Conservation (phyloP, 2,888 invertebrate species). For the Phorcus lineatus region DNA sequence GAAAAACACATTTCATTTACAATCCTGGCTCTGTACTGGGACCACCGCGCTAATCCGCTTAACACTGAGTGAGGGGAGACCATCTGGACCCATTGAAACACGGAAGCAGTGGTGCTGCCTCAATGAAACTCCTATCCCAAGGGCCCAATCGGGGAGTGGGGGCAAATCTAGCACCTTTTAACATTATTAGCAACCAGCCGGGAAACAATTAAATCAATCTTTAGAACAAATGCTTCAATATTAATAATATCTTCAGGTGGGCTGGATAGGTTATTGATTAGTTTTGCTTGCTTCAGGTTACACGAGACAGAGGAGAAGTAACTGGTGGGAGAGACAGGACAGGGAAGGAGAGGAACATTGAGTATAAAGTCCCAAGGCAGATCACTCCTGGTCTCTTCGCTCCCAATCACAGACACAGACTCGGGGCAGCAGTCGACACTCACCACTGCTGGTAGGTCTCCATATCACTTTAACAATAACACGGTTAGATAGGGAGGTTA, state of each 20-base stretch:
- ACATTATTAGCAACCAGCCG: background rate
- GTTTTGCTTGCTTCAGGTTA: background rate
- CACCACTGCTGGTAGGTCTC: too few relatives aligned
- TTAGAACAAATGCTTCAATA: background rate
- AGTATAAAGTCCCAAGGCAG: too few relatives aligned
- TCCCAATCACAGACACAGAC: too few relatives aligned
- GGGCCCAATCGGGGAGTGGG: background rate
- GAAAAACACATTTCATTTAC: too few relatives aligned
- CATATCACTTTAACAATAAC: too few relatives aligned
- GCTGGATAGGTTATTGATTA: background rate
- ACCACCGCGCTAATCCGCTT: background rate
- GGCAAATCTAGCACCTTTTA: background rate
- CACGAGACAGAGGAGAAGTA: background rate
- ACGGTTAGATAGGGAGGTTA: too few relatives aligned
- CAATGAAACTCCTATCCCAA: background rate
- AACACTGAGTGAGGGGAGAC: background rate
- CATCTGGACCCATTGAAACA: background rate
- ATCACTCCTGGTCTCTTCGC: too few relatives aligned
- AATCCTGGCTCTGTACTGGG: too few relatives aligned
- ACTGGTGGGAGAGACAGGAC: too few relatives aligned
- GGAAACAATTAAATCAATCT: conserved; percentile 10
- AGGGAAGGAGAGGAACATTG: too few relatives aligned
- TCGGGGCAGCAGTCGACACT: too few relatives aligned
- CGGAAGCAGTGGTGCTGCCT: background rate
- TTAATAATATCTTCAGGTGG: conserved; percentile 13